A percentile compares a stretch with the other conserved stretches of the same genome.
phyloP scores from a whole-genome alignment of 2,113 vertebrate genomes.

The Cryptomyrus ogoouensis region DNA sequence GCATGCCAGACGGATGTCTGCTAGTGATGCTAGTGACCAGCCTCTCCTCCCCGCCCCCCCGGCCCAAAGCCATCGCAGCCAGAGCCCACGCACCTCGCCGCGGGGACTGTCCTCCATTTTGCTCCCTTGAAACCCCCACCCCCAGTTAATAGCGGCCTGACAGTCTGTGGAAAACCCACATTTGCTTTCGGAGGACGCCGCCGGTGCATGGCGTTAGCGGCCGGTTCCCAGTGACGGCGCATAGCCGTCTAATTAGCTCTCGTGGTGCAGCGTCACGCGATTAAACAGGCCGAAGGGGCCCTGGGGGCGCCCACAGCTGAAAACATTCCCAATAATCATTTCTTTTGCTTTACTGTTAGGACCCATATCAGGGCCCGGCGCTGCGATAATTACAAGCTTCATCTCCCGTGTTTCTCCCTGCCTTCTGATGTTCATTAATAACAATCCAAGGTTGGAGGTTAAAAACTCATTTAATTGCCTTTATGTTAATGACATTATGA shows the following conservation, averaged over 20 bases:
- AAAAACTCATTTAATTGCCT: constrained; percentile 99
- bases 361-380: constrained; percentile 83
- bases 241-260: constrained; percentile 92
- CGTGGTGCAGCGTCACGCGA: constrained; percentile 82
- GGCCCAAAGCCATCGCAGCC: constrained; percentile 37
- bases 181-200: constrained; percentile 69
- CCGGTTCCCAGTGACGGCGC: constrained; percentile 67
- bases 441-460: constrained; percentile 98
- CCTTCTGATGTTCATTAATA: constrained; percentile 95
- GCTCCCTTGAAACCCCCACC: background rate
- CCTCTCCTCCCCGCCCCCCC: constrained; percentile 12
- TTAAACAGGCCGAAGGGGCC: constrained; percentile 85
- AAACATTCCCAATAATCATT: constrained; percentile 90
- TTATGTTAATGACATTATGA: constrained; percentile 99
- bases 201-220: constrained; percentile 38
- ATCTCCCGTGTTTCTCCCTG: constrained; percentile 75
- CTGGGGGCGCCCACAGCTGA: constrained; percentile 75
- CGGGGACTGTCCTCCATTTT: background rate
- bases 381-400: constrained; percentile 93
- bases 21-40: background rate
- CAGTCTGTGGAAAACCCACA: constrained; percentile 65
- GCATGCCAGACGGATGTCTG: background rate
- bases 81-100: constrained; percentile 6
- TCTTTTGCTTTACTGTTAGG: constrained; percentile 93
- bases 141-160: constrained; percentile 50